Evolutionary conservation across 2,888 invertebrate genomes (phyloP), one percentile per base, ranked within the genome.

Genomic region (Drosophila paranaensis): DNA sequence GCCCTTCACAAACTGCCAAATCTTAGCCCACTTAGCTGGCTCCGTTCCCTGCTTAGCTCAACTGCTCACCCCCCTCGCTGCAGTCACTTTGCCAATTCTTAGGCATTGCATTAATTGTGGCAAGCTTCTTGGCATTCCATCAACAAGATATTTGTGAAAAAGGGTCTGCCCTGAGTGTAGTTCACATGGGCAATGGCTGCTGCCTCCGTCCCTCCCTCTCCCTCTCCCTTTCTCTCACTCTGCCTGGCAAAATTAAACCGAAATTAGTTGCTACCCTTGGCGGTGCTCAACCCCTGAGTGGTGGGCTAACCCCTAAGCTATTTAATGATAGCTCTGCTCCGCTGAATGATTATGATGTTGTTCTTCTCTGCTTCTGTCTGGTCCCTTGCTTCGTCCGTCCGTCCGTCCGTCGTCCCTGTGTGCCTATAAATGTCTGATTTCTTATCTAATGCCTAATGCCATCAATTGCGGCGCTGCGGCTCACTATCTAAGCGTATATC

Each of bases 401-500:
- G 10, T 33, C 30, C 30, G 30, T 30, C 46, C 27, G 25, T 13
- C 6, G 20, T 57, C 53, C 37, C 27, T 56, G 74, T 79, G 80
- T 66, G 76, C 76, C 78, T 77, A 78, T 81, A 84, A 81, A 76
- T 88, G 90, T 89, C 91, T 90, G 90, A 90, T 90, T 90, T 83
- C 91, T 90, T 91, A 90, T 90, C 90, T 90, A 81, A 81, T 76
- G 83, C 77, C 83, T 88, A 90, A 90, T 90, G 87, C 90, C 90
- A 88, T 86, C 90, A 87, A 90, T 90, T 87, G 90, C 81, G 86
- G 82, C 89, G 63, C 71, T 77, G 86, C 72, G 77, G 75, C 78
- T 65, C 71, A 50, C 76, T 89, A 87, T 83, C 84, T 71, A 50
- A 57, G 79, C 54, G 62, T 87, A 86, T 88, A 84, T 84, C 84